Evolutionary conservation across 2,113 vertebrate genomes (phyloP).

Genomic region (Procavia capensis): DNA sequence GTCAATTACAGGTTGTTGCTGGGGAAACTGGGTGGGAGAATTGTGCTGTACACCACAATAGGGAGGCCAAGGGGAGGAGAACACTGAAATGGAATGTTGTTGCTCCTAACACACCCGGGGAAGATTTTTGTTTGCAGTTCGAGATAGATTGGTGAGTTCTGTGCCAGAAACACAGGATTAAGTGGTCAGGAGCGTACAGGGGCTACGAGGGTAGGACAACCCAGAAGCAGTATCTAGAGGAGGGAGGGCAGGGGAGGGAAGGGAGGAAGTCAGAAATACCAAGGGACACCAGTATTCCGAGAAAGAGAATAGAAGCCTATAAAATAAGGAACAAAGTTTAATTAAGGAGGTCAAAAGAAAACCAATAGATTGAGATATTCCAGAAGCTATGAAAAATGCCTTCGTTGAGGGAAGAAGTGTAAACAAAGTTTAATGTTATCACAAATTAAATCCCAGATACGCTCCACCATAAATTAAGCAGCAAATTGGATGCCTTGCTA

Average conservation of each 20-base stretch:
- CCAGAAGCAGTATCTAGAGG: not conserved
- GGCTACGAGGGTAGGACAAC: not conserved
- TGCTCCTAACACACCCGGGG: not conserved
- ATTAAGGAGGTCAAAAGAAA: not conserved
- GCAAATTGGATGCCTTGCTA: not conserved
- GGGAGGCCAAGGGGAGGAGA: too few species aligned
- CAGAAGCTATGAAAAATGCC: not conserved
- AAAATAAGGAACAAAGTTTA: not conserved
- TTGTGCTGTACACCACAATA: not conserved
- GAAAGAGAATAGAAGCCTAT: not conserved
- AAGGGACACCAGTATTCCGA: not conserved
- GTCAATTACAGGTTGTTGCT: not conserved
- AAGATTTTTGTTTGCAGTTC: not conserved
- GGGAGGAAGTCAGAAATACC: not conserved
- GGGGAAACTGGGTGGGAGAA: not conserved
- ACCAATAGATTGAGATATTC: not conserved
- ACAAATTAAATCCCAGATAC: conserved; percentile 4
- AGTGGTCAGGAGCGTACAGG: not conserved
- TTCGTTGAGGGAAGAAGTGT: not conserved
- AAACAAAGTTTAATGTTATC: not conserved
- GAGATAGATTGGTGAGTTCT: not conserved
- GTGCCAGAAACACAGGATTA: not conserved
- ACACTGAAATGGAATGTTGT: not conserved
- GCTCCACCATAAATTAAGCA: not conserved
- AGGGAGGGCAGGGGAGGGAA: not conserved